Conservation (phyloP, 2,888 invertebrate genomes). For the Chorisops tibialis region DNA sequence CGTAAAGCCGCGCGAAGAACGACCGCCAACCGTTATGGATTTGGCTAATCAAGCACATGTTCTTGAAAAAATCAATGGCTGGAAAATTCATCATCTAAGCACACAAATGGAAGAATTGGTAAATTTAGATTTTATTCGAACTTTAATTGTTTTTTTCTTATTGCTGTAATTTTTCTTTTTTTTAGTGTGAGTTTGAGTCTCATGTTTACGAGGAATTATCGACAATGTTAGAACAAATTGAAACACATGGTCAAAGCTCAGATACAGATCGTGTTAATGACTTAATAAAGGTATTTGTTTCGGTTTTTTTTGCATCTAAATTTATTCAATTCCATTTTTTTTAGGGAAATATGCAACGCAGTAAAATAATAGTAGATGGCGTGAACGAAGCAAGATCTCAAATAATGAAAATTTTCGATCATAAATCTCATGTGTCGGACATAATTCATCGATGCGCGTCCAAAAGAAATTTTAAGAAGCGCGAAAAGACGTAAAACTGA, state of each 20-base stretch:
- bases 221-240: constrained; percentile 50
- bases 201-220: constrained; percentile 50
- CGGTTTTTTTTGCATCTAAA: constrained; percentile 1
- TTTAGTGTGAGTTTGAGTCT: constrained; percentile 57
- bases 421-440: constrained; percentile 83
- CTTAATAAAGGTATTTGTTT: constrained; percentile 58
- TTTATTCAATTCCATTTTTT: constrained; percentile 36
- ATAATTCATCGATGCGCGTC: constrained; percentile 88
- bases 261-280: constrained; percentile 59
- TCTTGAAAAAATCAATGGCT: constrained; percentile 83
- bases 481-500: constrained; percentile 65
- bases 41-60: constrained; percentile 86
- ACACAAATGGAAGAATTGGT: constrained; percentile 93
- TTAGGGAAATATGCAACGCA: constrained; percentile 92
- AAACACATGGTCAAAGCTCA: constrained; percentile 53
- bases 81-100: constrained; percentile 90
- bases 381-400: constrained; percentile 84
- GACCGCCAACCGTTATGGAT: constrained; percentile 80
- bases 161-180: constrained; percentile 24
- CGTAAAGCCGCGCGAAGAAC: constrained; percentile 83
- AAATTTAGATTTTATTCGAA: constrained; percentile 34
- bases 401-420: constrained; percentile 86
- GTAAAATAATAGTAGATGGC: constrained; percentile 88
- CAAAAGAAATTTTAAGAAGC: constrained; percentile 88
- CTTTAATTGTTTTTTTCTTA: not conserved